These are phyloP conservation scores for Xenotilapia caudafasciata DNA, from an alignment of 2,113 vertebrate species.

Conservation along the genomic window DNA sequence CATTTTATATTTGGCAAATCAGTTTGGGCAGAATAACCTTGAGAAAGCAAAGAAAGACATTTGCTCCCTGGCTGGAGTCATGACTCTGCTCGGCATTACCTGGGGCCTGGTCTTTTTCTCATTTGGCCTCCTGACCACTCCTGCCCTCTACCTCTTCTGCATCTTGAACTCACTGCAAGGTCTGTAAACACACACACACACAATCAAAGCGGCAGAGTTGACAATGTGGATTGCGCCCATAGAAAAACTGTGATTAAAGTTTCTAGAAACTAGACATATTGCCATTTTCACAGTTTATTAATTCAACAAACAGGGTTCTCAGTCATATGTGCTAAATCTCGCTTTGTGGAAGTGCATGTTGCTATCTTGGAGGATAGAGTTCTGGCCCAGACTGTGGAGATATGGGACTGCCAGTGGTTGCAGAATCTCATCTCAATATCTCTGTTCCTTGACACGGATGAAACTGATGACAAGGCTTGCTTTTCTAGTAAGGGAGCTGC, in stretches of 20 bases:
- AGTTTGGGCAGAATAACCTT: not conserved
- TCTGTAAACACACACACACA: not conserved
- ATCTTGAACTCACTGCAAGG: conserved; percentile 59
- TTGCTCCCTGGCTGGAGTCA: conserved; percentile 34
- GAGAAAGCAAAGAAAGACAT: not conserved
- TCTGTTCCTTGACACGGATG: not conserved
- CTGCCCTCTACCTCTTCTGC: conserved; percentile 39
- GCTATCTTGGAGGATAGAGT: too few relatives aligned
- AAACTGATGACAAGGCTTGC: not conserved
- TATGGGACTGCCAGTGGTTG: too few relatives aligned
- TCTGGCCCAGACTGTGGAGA: too few relatives aligned
- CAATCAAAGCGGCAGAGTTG: not conserved
- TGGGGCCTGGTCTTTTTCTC: conserved; percentile 54
- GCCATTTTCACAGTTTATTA: too few relatives aligned
- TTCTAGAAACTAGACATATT: too few relatives aligned
- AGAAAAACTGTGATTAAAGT: too few relatives aligned
- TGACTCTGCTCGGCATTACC: conserved; percentile 40
- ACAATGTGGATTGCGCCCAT: too few relatives aligned
- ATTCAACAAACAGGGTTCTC: too few relatives aligned
- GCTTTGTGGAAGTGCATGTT: too few relatives aligned
- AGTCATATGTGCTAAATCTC: too few relatives aligned
- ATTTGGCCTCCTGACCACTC: not conserved
- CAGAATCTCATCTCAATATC: not conserved
- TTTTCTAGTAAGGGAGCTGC: not conserved
- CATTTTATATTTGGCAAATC: not conserved